Percentiles rank a stretch among this genome's conserved stretches.
phyloP scores from a whole-genome alignment of 2,888 invertebrate genomes.

The Pristionchus exspectatus region DNA sequence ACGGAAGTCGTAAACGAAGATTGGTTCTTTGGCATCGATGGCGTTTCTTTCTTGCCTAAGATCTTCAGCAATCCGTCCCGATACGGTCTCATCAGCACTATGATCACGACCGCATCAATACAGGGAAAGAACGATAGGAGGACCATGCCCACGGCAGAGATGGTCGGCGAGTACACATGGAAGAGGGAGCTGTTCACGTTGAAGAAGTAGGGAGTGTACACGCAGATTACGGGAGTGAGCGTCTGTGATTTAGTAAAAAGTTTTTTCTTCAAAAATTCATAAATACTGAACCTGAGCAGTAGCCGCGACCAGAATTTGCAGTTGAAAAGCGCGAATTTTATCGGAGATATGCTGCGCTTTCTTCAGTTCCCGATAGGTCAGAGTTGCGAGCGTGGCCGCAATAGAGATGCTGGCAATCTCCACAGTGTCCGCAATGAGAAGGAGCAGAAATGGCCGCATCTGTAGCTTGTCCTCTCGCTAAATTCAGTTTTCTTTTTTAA shows the following conservation, averaged over 20 bases:
- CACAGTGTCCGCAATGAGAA: neutral
- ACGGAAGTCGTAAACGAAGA: neutral
- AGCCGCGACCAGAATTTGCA: neutral
- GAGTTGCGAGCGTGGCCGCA: neutral
- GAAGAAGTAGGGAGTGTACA: neutral
- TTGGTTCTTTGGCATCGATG: neutral
- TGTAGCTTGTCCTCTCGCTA: neutral
- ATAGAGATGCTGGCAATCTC: neutral
- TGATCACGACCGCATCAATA: neutral
- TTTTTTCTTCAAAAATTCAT: neutral
- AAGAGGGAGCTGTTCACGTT: neutral
- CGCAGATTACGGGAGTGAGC: neutral
- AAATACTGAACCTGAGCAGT: neutral
- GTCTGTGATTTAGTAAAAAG: no score
- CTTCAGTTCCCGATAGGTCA: neutral
- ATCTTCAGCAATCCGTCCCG: neutral
- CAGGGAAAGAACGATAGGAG: neutral
- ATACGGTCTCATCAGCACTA: conserved; percentile 16
- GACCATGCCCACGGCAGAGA: neutral
- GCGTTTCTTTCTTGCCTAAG: neutral
- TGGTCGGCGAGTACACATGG: neutral
- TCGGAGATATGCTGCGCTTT: neutral
- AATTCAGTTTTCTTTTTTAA: neutral
- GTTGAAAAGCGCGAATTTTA: neutral
- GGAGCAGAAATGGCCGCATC: neutral